phyloP scores from a whole-genome alignment of 2,797 vertebrate genomes.

The Smutsia gigantea region DNA sequence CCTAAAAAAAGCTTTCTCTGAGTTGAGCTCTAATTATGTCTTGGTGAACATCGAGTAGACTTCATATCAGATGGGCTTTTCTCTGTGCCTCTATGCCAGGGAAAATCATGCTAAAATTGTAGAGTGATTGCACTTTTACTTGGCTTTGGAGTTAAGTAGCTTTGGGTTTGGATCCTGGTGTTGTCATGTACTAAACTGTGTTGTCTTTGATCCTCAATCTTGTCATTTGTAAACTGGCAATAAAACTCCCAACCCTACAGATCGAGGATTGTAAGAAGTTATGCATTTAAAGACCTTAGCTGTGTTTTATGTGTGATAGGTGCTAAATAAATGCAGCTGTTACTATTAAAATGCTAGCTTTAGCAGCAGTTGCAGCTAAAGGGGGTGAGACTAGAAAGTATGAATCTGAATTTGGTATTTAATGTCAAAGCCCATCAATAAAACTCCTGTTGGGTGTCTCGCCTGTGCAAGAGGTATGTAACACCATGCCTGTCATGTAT shows the following conservation, averaged over 20 bases:
- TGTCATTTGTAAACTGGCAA: background rate
- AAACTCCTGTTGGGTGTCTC: background rate
- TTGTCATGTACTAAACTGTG: background rate
- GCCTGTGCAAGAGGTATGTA: background rate
- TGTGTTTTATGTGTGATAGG: background rate
- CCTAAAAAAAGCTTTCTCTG: conserved; percentile 7
- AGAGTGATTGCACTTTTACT: background rate
- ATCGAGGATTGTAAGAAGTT: background rate
- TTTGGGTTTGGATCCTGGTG: background rate
- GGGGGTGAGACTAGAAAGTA: background rate
- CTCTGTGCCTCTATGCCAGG: background rate
- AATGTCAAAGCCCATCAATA: background rate
- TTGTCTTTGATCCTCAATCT: background rate
- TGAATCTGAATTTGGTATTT: background rate
- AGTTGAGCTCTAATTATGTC: conserved; percentile 43
- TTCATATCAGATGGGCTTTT: background rate
- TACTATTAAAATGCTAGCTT: background rate
- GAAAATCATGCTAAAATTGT: background rate
- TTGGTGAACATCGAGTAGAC: background rate
- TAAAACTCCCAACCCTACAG: background rate
- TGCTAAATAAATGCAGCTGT: background rate
- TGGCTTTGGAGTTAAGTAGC: conserved; percentile 10
- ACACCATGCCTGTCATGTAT: background rate
- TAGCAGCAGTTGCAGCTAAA: background rate
- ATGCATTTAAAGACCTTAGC: background rate